phyloP scores from a whole-genome alignment of 2,888 invertebrate species.

The Drosophila mercatorum region DNA sequence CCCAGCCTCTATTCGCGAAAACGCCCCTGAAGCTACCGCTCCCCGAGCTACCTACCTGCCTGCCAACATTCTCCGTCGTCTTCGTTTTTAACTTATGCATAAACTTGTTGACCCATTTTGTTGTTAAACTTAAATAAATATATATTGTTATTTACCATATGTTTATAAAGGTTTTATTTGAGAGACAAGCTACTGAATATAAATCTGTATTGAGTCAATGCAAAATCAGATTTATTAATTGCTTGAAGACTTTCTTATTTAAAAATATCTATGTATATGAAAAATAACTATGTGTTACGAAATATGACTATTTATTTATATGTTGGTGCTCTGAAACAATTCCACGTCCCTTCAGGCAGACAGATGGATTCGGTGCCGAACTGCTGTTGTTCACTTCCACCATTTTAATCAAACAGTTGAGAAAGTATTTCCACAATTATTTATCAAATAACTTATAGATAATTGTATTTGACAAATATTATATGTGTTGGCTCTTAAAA shows the following conservation, averaged over 20 bases:
- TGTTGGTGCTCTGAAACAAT: too few species aligned
- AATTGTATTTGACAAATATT: not conserved
- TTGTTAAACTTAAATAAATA: constrained; percentile 42
- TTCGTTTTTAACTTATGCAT: constrained; percentile 45
- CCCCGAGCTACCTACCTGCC: constrained; percentile 65
- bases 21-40: constrained; percentile 27
- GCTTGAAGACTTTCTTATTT: too few species aligned
- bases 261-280: too few species aligned
- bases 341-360: too few species aligned
- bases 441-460: too few species aligned
- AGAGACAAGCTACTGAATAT: too few species aligned
- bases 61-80: constrained; percentile 37
- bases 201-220: too few species aligned
- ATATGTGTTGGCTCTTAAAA: not conserved
- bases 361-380: too few species aligned
- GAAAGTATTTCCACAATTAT: not conserved
- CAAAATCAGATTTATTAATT: too few species aligned
- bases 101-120: constrained; percentile 14
- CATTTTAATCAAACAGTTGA: not conserved
- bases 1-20: constrained; percentile 27
- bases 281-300: too few species aligned
- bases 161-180: not conserved
- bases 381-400: too few species aligned
- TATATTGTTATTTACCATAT: constrained; percentile 6
- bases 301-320: too few species aligned